Conservation (phyloP, 2,888 invertebrate genomes). For the Pantelozetes paolii region DNA sequence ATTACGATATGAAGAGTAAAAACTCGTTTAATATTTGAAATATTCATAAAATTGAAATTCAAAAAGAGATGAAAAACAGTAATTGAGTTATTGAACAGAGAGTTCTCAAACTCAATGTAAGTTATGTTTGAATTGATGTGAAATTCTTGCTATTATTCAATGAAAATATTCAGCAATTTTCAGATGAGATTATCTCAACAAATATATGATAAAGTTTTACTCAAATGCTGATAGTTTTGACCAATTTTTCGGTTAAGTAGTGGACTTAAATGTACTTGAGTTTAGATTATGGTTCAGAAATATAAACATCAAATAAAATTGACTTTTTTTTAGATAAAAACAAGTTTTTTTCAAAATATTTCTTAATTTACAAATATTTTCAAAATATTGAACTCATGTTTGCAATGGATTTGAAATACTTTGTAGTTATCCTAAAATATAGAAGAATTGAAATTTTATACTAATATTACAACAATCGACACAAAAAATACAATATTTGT, state of each 20-base stretch:
- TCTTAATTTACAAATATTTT: too few species aligned
- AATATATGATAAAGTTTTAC: too few species aligned
- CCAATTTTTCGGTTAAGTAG: constrained; percentile 12
- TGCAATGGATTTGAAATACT: too few species aligned
- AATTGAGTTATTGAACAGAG: constrained; percentile 20
- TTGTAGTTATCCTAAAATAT: too few species aligned
- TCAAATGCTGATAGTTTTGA: background rate
- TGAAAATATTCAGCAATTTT: background rate
- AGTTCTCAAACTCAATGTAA: background rate
- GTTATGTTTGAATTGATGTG: background rate
- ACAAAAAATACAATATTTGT: too few species aligned
- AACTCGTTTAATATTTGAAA: constrained; percentile 5
- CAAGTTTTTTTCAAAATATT: too few species aligned
- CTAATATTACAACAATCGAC: too few species aligned
- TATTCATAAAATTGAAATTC: background rate
- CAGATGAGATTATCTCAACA: too few species aligned
- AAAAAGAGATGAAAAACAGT: background rate
- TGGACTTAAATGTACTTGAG: background rate
- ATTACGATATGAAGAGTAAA: background rate
- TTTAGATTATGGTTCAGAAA: background rate
- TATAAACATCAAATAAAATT: background rate
- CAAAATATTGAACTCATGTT: background rate
- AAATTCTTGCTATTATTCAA: constrained; percentile 6
- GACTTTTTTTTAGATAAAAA: background rate
- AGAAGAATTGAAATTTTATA: too few species aligned